Percentiles rank a stretch among this genome's conserved stretches.
phyloP scores from a whole-genome alignment of 2,888 invertebrate genomes.

The Callinectes sapidus region DNA sequence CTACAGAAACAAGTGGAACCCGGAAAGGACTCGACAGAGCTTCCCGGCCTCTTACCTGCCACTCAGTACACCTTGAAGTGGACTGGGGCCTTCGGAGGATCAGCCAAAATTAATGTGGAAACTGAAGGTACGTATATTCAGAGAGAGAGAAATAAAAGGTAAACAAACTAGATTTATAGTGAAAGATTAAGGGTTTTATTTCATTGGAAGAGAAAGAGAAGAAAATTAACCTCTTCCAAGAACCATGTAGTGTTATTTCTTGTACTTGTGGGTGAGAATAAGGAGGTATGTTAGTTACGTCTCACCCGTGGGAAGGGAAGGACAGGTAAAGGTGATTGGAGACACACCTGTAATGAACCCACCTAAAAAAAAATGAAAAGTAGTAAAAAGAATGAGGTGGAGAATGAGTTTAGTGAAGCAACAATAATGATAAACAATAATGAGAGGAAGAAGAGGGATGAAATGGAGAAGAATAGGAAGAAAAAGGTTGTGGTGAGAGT shows the following conservation, averaged over 20 bases:
- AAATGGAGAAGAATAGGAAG: background rate
- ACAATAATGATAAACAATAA: background rate
- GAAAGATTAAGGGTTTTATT: too few species aligned
- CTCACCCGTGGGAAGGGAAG: background rate
- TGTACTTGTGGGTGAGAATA: background rate
- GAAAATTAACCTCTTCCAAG: too few species aligned
- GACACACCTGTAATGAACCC: background rate
- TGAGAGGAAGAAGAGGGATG: background rate
- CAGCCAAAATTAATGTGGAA: slow-evolving; percentile 52
- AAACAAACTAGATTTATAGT: too few species aligned
- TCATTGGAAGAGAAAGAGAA: slow-evolving; percentile 42
- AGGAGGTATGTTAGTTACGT: background rate
- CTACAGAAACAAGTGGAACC: slow-evolving; percentile 44
- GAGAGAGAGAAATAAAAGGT: slow-evolving; percentile 38
- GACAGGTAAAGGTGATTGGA: background rate
- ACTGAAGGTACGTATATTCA: slow-evolving; percentile 45
- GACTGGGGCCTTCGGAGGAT: slow-evolving; percentile 50
- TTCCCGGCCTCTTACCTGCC: slow-evolving; percentile 49
- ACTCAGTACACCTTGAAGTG: slow-evolving; percentile 69
- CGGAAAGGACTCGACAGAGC: slow-evolving; percentile 44
- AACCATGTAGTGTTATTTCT: background rate
- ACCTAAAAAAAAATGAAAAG: background rate
- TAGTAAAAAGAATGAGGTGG: background rate
- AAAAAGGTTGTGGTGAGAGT: background rate
- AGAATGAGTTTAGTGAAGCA: background rate